These are phyloP conservation scores for Coenonympha arcania DNA, from an alignment of 2,888 invertebrate genomes.

Conservation along the genomic window DNA sequence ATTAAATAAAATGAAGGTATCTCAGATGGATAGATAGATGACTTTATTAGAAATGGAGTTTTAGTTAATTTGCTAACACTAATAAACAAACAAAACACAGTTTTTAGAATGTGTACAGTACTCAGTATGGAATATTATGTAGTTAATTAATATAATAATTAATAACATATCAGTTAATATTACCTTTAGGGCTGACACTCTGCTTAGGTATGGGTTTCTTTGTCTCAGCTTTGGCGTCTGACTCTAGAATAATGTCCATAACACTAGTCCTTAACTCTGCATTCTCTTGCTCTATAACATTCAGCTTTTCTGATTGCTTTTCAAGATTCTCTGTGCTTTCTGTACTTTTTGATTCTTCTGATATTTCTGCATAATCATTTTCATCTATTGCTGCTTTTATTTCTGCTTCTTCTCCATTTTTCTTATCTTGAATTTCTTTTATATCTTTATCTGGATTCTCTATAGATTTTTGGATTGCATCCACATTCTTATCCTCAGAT, in stretches of 20 bases:
- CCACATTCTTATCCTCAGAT: conserved; percentile 55
- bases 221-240: conserved; percentile 41
- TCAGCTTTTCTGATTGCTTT: not conserved
- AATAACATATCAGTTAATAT: too few species aligned
- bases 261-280: conserved; percentile 43
- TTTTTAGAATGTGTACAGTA: too few species aligned
- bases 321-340: not conserved
- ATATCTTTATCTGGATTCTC: conserved; percentile 52
- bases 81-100: too few species aligned
- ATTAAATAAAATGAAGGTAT: too few species aligned
- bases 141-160: too few species aligned
- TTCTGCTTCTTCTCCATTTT: conserved; percentile 12
- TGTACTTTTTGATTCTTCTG: not conserved
- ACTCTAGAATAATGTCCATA: conserved; percentile 55
- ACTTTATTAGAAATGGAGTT: too few species aligned
- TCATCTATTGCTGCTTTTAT: conserved; percentile 1
- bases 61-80: too few species aligned
- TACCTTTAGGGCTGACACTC: conserved; percentile 34
- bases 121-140: too few species aligned
- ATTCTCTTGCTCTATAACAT: conserved; percentile 3
- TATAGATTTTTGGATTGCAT: conserved; percentile 57
- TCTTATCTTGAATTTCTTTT: conserved; percentile 36
- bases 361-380: not conserved
- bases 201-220: conserved; percentile 35
- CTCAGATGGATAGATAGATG: too few species aligned